phyloP scores from a whole-genome alignment of 2,113 vertebrate species.

The Phrynocephalus versicolor region DNA sequence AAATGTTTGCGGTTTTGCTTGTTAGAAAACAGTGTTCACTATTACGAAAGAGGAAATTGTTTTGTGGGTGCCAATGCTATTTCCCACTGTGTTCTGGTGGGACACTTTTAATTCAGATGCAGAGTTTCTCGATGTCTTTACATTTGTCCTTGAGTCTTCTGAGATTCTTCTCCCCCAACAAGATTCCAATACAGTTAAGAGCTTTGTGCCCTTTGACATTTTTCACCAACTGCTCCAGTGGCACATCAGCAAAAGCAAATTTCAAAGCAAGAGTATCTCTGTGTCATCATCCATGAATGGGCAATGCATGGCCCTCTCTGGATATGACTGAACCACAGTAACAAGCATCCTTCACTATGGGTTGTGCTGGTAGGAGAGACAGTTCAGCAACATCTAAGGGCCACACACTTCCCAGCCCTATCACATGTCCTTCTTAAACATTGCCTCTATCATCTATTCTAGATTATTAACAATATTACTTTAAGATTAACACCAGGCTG shows the following conservation, averaged over 20 bases:
- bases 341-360: not conserved
- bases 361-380: not conserved
- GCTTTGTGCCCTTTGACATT: not conserved
- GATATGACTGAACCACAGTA: not conserved
- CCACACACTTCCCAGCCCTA: not conserved
- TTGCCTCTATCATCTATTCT: not conserved
- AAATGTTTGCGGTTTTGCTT: constrained; percentile 47
- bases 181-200: not conserved
- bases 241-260: not conserved
- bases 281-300: not conserved
- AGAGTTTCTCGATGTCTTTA: not conserved
- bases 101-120: constrained; percentile 2
- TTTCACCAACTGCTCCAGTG: not conserved
- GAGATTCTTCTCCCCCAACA: not conserved
- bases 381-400: not conserved
- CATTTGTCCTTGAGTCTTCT: not conserved
- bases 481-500: not conserved
- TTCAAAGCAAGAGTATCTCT: not conserved
- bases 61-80: not conserved
- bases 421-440: not conserved
- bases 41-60: not conserved
- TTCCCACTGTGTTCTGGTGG: constrained; percentile 26
- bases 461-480: not conserved
- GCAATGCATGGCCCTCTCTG: not conserved
- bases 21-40: not conserved